Percentiles rank a stretch among this genome's conserved stretches.
These are phyloP conservation scores for Aldabrachelys gigantea DNA, from an alignment of 2,113 vertebrate genomes.

Conservation along the genomic window DNA sequence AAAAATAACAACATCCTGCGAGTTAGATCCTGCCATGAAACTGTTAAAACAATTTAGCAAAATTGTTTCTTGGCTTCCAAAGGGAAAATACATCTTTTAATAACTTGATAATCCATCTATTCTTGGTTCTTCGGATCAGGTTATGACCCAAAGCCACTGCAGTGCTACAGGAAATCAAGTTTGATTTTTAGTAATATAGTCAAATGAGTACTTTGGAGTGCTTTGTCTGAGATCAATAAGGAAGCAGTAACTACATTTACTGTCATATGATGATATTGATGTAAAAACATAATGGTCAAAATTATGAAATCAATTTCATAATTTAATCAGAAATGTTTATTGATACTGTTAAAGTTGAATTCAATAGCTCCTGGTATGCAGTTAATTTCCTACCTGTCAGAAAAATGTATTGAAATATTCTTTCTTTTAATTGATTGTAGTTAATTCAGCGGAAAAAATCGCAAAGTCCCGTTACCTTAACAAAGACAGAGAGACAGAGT, in stretches of 20 bases:
- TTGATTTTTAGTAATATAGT: conserved; percentile 95
- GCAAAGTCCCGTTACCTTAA: conserved; percentile 44
- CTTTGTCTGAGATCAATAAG: conserved; percentile 91
- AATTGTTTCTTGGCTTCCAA: conserved; percentile 50
- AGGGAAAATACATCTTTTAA: conserved; percentile 68
- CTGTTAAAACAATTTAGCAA: conserved; percentile 22
- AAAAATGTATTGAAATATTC: conserved; percentile 81
- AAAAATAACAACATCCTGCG: conserved; percentile 51
- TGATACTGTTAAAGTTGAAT: conserved; percentile 87
- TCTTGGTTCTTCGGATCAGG: conserved; percentile 71
- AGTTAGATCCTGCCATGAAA: conserved; percentile 49
- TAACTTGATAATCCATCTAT: conserved; percentile 75
- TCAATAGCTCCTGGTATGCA: conserved; percentile 83
- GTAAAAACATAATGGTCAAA: conserved; percentile 87
- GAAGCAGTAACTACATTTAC: conserved; percentile 95
- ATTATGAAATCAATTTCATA: conserved; percentile 99
- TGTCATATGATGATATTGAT: conserved; percentile 89
- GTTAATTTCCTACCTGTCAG: conserved; percentile 86
- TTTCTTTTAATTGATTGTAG: conserved; percentile 76
- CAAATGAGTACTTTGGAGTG: conserved; percentile 85
- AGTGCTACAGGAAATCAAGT: conserved; percentile 89
- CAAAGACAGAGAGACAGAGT: conserved; percentile 18
- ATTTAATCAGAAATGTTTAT: conserved; percentile 97
- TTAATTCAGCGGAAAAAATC: conserved; percentile 71
- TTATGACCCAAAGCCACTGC: conserved; percentile 79